Base-by-base conservation (phyloP, 1,140 invertebrate genomes). In the Drosophila auraria region DNA sequence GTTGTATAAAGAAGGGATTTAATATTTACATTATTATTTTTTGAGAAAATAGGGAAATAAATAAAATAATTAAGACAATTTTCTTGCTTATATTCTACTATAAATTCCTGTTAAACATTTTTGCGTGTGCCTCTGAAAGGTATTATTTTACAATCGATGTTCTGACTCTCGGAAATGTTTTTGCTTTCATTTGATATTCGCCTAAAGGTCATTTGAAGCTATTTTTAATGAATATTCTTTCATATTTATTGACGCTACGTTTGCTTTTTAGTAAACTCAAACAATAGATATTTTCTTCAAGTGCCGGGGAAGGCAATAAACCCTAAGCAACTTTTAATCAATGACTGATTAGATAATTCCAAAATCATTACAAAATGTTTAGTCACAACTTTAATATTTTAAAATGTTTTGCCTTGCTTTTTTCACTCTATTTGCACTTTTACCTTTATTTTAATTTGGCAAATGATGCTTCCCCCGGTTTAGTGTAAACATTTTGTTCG, bases 401-500 rank as follows among this genome's bases (percentile, higher is more conserved):
- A 23, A 27, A 17, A 38, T 30, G n/a, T 9, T 65, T 42, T 17
- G 11, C 54, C 15, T 14, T 11, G 44, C 11, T 59, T 47, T 12
- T 36, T 56, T 6, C 33, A 6, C 15, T 51, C 51, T 59, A 4
- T 30, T 30, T 20, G 25, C 20, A 40, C 12, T 58, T 23, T 27
- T 36, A 51, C 15, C 45, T 33, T 58, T 14, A 25, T 36, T 47
- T 38, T 14, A 17, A 17, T 45, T 51, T 57, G 20, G 7, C 50
- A 56, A 69, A 20, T 36, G 49, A 54, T 49, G 42, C 62, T 63
- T 74, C 42, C 20, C 42, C 38, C 45, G 51, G 58, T 71, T 56
- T 47, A n/a, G 51, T 79, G 54, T 79, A 79, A 79, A 79, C 68
- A 79, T 60, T 78, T 78, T 71, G 66, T 56, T 51, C 38, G 56